These are phyloP conservation scores for Vimba vimba DNA, from an alignment of 2,113 vertebrate species.

Conservation along the genomic window DNA sequence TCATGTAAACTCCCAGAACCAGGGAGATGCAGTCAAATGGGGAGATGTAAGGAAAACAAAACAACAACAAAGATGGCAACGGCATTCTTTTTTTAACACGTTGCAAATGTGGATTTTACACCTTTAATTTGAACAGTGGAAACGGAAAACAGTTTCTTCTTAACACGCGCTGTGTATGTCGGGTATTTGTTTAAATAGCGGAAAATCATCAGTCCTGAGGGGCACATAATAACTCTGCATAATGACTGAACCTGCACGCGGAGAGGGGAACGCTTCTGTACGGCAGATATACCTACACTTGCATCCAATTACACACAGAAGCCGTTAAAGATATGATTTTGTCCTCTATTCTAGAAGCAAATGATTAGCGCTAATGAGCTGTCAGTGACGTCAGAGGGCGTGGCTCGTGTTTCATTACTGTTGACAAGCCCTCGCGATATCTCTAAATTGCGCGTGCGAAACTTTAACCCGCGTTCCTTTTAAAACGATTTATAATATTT, in stretches of 20 bases:
- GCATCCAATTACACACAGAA: not conserved
- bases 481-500: no score
- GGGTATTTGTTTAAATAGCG: constrained; percentile 47
- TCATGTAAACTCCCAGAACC: constrained; percentile 76
- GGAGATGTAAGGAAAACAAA: constrained; percentile 58
- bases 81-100: constrained; percentile 67
- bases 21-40: constrained; percentile 64
- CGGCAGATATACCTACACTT: not conserved
- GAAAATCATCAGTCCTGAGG: not conserved
- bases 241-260: not conserved
- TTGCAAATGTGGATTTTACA: constrained; percentile 46
- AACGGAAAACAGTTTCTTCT: constrained; percentile 29
- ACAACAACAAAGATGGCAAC: constrained; percentile 67
- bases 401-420: constrained; percentile 10
- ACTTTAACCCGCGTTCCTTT: not conserved
- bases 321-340: not conserved
- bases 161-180: constrained; percentile 1
- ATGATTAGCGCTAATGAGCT: not conserved
- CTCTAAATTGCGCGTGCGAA: not conserved
- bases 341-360: not conserved
- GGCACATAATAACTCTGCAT: not conserved
- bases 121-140: constrained; percentile 46
- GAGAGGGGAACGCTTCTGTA: not conserved
- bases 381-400: constrained; percentile 11
- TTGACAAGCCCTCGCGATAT: constrained; percentile 8